Conservation (phyloP, 2,113 vertebrate species). For the Lycocorax pyrrhopterus region DNA sequence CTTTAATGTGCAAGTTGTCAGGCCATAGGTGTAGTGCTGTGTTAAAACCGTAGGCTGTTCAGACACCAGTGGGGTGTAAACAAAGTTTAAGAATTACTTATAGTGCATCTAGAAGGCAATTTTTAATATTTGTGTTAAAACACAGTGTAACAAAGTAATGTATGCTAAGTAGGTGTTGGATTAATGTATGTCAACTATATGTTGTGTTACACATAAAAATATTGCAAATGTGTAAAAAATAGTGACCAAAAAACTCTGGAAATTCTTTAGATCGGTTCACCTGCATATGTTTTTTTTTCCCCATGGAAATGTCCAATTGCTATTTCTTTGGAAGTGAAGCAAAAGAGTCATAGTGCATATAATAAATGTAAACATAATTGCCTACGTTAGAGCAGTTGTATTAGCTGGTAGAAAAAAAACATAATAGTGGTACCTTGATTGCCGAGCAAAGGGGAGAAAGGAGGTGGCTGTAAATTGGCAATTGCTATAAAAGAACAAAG, state of each 20-base stretch:
- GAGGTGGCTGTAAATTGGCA: not conserved
- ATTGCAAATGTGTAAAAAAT: not conserved
- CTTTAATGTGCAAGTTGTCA: not conserved
- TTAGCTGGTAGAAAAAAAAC: not conserved
- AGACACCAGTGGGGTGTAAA: not conserved
- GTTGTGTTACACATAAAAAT: not conserved
- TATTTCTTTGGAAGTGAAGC: not conserved
- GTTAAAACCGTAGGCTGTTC: not conserved
- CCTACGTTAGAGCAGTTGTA: not conserved
- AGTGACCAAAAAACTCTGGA: not conserved
- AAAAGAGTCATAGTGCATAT: not conserved
- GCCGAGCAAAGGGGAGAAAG: not conserved
- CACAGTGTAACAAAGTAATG: too few relatives aligned
- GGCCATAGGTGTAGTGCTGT: not conserved
- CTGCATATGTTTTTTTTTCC: not conserved
- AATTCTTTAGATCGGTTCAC: not conserved
- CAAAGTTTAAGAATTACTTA: not conserved
- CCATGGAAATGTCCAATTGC: not conserved
- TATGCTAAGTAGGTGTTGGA: not conserved
- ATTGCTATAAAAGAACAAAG: not conserved
- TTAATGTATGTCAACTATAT: not conserved
- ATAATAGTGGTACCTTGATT: not conserved
- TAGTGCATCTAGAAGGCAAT: not conserved
- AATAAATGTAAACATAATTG: not conserved
- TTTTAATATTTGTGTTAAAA: not conserved